Evolutionary conservation across 2,113 vertebrate genomes (phyloP), one percentile per base, ranked within the genome.

Genomic region (Pitta sordida): DNA sequence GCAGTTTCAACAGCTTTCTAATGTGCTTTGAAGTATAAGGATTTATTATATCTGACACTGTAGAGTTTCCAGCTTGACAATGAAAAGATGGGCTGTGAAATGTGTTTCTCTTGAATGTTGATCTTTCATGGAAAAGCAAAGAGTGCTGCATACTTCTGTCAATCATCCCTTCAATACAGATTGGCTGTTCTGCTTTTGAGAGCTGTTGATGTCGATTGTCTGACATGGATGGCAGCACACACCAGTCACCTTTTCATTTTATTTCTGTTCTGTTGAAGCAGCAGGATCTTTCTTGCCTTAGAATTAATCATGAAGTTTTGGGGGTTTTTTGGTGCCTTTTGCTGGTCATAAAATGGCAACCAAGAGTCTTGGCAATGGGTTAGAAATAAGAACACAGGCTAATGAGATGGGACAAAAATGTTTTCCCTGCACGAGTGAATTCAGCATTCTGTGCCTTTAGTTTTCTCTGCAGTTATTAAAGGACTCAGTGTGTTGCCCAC

Each of bases 211-310:
- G 78, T 52, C 69, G 79, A 2, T 73, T 91, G 59, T 68, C 53
- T 87, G 53, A n/a, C 55, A 80, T 44, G 85, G 41, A 58, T 90
- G 90, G 55, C 79, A 84, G 74, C 1, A 0, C 39, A 58, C 75
- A 46, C 2, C 1, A 76, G 32, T 85, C 69, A 52, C 70, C 44
- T 87, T 63, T 89, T 51, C 37, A 46, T 76, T 86, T 65, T 49
- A 70, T 58, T 90, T 69, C 73, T 92, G 7, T 76, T 90, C 68
- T 55, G 23, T 63, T 49, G 62, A 37, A 91, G 71, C 37, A 93
- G 86, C 39, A 74, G 64, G 34, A 60, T 94, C 48, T 78, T 63
- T 65, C 30, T 76, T 88, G 36, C 63, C 49, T 78, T 85, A 56
- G n/a, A 64, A 56, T 93, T 79, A 86, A 74, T 84, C 16, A 56